Evolutionary conservation across 2,888 invertebrate species (phyloP), one percentile per base, ranked within the genome.

Genomic region (Stenoptilia bipunctidactyla): DNA sequence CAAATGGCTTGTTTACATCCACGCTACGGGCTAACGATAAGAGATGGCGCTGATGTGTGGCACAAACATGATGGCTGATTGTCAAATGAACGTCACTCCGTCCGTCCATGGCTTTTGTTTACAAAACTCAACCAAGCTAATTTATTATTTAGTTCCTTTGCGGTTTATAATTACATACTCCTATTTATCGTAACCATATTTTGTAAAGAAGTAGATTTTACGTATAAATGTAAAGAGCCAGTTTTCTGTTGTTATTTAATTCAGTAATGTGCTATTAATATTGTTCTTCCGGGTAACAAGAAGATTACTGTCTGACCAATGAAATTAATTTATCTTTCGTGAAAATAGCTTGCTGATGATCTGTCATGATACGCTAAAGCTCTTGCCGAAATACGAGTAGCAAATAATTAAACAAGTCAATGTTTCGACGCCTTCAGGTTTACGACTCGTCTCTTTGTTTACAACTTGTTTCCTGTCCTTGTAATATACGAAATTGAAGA

Each of bases 51-150:
- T 40, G 38, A 40, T 43, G 43, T 50, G 53, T 45, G 40, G 34
- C 44, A 51, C 55, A 57, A 12, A 9, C 56, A 58, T 51, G 46
- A 55, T 51, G 45, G 48, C 45, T 45, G 45, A 49, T 45, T 55
- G 61, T 62, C 62, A 61, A 51, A 51, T 50, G 55, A 52, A 52
- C 47, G 66, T 69, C 67, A 66, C 6, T 9, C 12, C 30, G 30
- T 12, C 30, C 30, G 44, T 42, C 59, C 56, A 44, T 48, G 61
- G 57, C 56, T 69, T 56, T 71, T 79, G 75, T 77, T 66, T 67
- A 75, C 74, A 76, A 76, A 72, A 65, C 66, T 57, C 59, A 70
- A 59, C 71, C 74, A 76, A 80, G 77, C 79, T 71, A 73, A 74
- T 77, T 69, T 76, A 74, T 76, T 77, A 79, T 77, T 80, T 73